These are phyloP conservation scores for Spea multiplicata DNA, from an alignment of 2,113 vertebrate species.

Conservation along the genomic window DNA sequence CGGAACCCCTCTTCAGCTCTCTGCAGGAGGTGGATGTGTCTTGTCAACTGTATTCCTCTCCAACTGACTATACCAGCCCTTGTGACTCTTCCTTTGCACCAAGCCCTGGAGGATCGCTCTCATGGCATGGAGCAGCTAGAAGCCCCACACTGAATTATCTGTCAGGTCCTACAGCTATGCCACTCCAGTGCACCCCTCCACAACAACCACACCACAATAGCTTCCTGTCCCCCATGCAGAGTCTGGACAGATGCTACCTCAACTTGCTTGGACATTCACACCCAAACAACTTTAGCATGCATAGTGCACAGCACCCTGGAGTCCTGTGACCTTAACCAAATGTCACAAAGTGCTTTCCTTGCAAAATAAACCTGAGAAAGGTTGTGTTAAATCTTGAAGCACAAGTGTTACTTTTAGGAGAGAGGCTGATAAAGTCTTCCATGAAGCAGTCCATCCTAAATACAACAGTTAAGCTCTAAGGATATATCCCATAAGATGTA, in stretches of 20 bases:
- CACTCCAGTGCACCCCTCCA: constrained; percentile 68
- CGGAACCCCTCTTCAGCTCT: constrained; percentile 78
- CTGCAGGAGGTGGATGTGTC: constrained; percentile 81
- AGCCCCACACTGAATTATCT: constrained; percentile 76
- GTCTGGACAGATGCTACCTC: constrained; percentile 90
- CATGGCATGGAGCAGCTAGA: constrained; percentile 76
- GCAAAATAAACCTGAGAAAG: not conserved
- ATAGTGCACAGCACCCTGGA: constrained; percentile 77
- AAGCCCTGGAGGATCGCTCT: constrained; percentile 70
- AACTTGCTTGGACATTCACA: constrained; percentile 87
- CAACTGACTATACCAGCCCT: constrained; percentile 76
- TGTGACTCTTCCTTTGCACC: constrained; percentile 76
- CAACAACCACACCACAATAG: constrained; percentile 83
- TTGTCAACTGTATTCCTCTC: constrained; percentile 73
- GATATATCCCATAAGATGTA: too few species aligned
- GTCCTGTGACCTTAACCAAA: constrained; percentile 68
- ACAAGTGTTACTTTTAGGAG: too few species aligned
- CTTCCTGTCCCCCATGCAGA: constrained; percentile 82
- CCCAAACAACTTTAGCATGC: constrained; percentile 79
- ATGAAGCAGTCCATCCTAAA: too few species aligned
- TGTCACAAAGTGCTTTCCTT: not conserved
- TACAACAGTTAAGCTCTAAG: too few species aligned
- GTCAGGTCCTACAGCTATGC: constrained; percentile 63
- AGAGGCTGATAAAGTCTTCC: too few species aligned
- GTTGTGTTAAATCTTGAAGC: not conserved